Conservation (phyloP, 2,797 vertebrate species). For the Dromococcyx pavoninus region DNA sequence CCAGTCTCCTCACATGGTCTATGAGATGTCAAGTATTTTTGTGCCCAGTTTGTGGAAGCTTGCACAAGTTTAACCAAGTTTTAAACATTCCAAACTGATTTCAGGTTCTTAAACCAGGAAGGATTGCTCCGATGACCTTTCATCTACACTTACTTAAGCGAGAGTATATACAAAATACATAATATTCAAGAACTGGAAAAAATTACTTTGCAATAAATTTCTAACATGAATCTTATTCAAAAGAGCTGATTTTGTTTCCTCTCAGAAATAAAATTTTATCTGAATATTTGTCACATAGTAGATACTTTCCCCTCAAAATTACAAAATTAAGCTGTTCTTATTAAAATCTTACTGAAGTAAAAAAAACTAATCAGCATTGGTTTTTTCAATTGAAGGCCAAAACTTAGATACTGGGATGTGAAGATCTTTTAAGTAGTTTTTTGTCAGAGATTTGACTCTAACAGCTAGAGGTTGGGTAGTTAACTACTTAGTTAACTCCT, state of each 20-base stretch:
- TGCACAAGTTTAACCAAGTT: background rate
- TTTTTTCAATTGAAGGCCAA: background rate
- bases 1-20: background rate
- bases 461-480: background rate
- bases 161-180: background rate
- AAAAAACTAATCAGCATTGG: too few species aligned
- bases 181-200: background rate
- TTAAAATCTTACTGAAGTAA: background rate
- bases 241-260: background rate
- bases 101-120: background rate
- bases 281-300: background rate
- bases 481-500: constrained; percentile 31
- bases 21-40: background rate
- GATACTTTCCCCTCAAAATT: background rate
- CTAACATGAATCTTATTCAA: background rate
- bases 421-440: background rate
- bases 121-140: background rate
- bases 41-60: background rate
- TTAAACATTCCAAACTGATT: background rate
- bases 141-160: background rate
- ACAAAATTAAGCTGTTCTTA: background rate
- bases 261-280: background rate
- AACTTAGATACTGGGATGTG: accelerated
- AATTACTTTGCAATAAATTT: background rate
- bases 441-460: background rate